These are phyloP conservation scores for Poeciliopsis occidentalis DNA, from an alignment of 2,113 vertebrate genomes.

Conservation along the genomic window DNA sequence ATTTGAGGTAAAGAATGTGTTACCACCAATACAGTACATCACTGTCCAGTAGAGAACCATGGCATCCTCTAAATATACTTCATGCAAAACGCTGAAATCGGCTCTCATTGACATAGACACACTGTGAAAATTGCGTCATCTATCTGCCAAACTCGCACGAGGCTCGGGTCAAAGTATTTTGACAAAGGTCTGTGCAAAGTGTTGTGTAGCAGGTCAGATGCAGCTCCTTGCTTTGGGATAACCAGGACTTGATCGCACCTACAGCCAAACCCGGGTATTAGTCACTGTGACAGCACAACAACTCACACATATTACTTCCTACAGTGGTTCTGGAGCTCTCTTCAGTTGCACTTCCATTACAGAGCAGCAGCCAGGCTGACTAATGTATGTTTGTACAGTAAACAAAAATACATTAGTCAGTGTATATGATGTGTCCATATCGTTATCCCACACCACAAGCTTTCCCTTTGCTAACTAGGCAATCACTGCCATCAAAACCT, in stretches of 20 bases:
- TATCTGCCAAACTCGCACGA: too few species aligned
- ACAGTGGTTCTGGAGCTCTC: conserved; percentile 8
- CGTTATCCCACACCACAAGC: conserved; percentile 50
- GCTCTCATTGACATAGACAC: too few species aligned
- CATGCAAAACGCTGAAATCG: too few species aligned
- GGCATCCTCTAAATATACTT: too few species aligned
- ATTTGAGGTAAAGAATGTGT: too few species aligned
- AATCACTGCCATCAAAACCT: conserved; percentile 59
- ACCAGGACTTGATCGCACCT: not conserved
- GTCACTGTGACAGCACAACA: not conserved
- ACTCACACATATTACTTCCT: not conserved
- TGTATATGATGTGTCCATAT: conserved; percentile 59
- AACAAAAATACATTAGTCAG: conserved; percentile 59
- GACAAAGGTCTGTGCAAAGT: too few species aligned
- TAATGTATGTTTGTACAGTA: conserved; percentile 63
- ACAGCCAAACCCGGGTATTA: not conserved
- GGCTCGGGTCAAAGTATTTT: too few species aligned
- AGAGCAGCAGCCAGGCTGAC: conserved; percentile 50
- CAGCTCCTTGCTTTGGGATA: not conserved
- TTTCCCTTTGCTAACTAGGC: conserved; percentile 64
- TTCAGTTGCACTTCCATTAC: conserved; percentile 31
- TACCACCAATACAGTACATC: too few species aligned
- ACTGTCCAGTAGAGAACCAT: too few species aligned
- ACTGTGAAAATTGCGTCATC: too few species aligned
- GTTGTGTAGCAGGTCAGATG: too few species aligned